Percentiles rank a stretch among this genome's conserved stretches.
Evolutionary conservation across 2,113 vertebrate species (phyloP).

Genomic region (Penelope pileata): DNA sequence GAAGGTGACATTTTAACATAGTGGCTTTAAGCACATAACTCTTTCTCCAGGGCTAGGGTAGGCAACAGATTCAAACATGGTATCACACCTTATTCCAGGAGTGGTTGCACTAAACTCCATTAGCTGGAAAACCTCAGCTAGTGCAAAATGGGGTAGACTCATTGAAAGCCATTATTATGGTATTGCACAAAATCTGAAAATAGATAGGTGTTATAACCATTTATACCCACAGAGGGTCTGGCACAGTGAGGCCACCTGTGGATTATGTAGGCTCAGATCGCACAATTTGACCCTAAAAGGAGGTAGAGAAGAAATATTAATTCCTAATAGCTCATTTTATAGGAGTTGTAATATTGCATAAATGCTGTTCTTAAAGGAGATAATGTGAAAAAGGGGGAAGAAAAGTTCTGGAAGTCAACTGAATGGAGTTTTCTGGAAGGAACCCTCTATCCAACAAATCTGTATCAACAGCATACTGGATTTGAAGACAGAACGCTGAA

Average conservation of each 20-base stretch:
- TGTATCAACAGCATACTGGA: background rate
- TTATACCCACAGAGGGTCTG: background rate
- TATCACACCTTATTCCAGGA: background rate
- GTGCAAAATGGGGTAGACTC: background rate
- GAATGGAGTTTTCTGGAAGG: background rate
- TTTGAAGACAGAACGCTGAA: background rate
- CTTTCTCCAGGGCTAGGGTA: background rate
- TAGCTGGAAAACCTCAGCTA: background rate
- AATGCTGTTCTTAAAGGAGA: background rate
- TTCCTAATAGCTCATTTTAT: background rate
- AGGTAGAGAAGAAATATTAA: background rate
- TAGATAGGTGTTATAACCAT: background rate
- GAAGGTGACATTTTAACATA: background rate
- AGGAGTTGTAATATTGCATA: background rate
- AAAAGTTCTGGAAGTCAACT: background rate
- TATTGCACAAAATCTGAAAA: background rate
- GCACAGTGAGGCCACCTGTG: background rate
- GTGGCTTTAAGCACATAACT: background rate
- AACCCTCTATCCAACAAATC: background rate
- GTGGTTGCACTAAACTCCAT: background rate
- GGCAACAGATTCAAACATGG: background rate
- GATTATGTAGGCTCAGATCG: background rate
- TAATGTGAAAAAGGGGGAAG: background rate
- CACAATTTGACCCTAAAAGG: background rate
- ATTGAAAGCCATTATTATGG: background rate